Evolutionary conservation across 1,140 invertebrate species (phyloP).

Genomic region (Neodiprion fabricii): DNA sequence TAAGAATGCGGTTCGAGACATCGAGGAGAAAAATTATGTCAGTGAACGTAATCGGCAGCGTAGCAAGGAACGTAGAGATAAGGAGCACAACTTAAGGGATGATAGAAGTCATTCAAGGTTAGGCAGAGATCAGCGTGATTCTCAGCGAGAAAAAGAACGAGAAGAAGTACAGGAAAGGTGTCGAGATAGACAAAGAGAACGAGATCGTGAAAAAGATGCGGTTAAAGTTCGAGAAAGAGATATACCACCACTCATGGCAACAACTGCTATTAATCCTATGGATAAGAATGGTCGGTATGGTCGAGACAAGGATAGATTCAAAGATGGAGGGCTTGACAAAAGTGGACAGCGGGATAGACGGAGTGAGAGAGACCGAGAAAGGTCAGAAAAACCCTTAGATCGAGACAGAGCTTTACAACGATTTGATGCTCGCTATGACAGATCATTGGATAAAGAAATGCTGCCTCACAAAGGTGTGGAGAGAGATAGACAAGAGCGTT

Average conservation of each 20-base stretch:
- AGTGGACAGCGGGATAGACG: conserved; percentile 47
- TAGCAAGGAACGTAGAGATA: conserved; percentile 50
- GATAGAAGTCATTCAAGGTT: conserved; percentile 46
- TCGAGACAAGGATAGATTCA: conserved; percentile 49
- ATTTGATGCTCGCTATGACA: conserved; percentile 48
- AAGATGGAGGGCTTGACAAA: conserved; percentile 42
- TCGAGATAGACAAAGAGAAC: conserved; percentile 41
- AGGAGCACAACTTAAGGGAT: conserved; percentile 47
- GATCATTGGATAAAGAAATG: conserved; percentile 44
- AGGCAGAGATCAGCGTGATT: conserved; percentile 50
- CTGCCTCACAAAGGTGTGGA: conserved; percentile 39
- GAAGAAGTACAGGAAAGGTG: conserved; percentile 52
- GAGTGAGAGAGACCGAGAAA: conserved; percentile 48
- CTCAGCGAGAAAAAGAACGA: conserved; percentile 54
- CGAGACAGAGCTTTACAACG: conserved; percentile 35
- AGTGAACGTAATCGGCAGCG: conserved; percentile 45
- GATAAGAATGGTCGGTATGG: conserved; percentile 44
- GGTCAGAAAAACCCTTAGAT: conserved; percentile 45
- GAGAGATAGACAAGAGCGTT: conserved; percentile 45
- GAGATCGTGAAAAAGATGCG: conserved; percentile 38
- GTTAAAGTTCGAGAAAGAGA: conserved; percentile 35
- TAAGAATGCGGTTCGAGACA: conserved; percentile 41
- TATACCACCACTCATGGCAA: conserved; percentile 25
- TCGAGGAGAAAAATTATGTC: conserved; percentile 41
- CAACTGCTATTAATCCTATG: conserved; percentile 20